These are phyloP conservation scores for Morone saxatilis DNA, from an alignment of 2,113 vertebrate species.

Conservation along the genomic window DNA sequence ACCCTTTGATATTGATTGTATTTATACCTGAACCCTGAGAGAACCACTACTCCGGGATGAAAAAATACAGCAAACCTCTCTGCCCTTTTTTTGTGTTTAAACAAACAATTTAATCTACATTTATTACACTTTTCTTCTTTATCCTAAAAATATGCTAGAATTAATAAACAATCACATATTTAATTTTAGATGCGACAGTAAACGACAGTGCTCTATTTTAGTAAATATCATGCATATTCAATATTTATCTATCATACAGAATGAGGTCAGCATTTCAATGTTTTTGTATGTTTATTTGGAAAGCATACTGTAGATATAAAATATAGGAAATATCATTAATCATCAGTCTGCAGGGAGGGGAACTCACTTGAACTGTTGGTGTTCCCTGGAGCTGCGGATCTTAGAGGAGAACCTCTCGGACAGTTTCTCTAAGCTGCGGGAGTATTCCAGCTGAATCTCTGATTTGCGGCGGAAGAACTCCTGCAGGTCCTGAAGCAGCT, in stretches of 20 bases:
- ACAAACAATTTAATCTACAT: no score
- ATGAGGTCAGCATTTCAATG: background rate
- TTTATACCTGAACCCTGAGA: background rate
- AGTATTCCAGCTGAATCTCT: constrained; percentile 97
- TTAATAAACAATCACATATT: background rate
- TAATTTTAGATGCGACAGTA: background rate
- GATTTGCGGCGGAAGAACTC: constrained; percentile 99
- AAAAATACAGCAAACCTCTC: background rate
- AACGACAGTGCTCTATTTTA: background rate
- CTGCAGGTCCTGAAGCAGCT: constrained; percentile 98
- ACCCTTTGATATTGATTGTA: background rate
- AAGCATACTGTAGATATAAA: background rate
- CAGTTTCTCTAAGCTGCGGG: constrained; percentile 96
- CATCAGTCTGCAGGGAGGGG: background rate
- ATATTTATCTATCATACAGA: background rate
- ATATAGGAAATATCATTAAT: no score
- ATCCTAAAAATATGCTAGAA: background rate
- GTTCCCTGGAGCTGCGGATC: constrained; percentile 96
- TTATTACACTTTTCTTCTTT: no score
- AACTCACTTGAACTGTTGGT: constrained; percentile 96
- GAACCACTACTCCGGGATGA: background rate
- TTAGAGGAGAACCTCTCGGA: constrained; percentile 97
- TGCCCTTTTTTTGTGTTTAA: background rate
- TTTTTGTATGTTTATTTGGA: background rate
- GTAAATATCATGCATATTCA: background rate